Evolutionary conservation across 2,113 vertebrate species (phyloP), one percentile per base, ranked within the genome.

Genomic region (Collichthys lucidus): DNA sequence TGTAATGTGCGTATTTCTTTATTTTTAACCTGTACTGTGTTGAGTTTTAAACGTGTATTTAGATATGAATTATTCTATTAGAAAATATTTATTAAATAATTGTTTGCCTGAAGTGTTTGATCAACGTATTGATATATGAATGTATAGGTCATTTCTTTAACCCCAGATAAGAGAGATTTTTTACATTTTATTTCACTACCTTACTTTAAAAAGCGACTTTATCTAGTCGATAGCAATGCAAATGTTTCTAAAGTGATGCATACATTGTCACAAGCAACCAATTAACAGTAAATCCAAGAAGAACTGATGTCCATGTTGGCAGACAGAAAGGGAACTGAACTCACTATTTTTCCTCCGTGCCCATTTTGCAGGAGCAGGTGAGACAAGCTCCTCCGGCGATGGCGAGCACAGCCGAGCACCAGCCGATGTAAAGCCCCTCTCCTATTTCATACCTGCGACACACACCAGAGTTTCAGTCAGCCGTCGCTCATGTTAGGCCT

Each of bases 381-480:
- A 98, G 94, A 61, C 94, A 95, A 3, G 84, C 56, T 24, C 97
- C 96, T 0, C 96, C 96, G 7, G 94, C 91, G 44, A 98, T 94
- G 79, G 95, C 89, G 2, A 98, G 92, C 65, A 96, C 89, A 0
- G 94, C 94, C 4, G 96, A 97, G 5, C 95, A 96, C 97, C 97
- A 98, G 79, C 96, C 96, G 44, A 98, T 93, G 89, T 98, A 98
- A 63, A 98, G 94, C 0, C 92, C 96, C 3, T 97, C 95, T 17
- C 97, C 97, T 57, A 98, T 92, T 84, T 98, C 97, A 46, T 95
- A 98, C 92, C 97, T 98, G 84, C 0, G 65, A 12, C 19, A 74
- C 57, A 80, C 29, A 75, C 24, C 47, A 84, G 72, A 72, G 82
- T 78, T 77, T 83, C 31, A 65, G 78, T 77, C 65, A 68, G n/a